phyloP scores from a whole-genome alignment of 2,888 invertebrate genomes.

The Diogma glabrata region DNA sequence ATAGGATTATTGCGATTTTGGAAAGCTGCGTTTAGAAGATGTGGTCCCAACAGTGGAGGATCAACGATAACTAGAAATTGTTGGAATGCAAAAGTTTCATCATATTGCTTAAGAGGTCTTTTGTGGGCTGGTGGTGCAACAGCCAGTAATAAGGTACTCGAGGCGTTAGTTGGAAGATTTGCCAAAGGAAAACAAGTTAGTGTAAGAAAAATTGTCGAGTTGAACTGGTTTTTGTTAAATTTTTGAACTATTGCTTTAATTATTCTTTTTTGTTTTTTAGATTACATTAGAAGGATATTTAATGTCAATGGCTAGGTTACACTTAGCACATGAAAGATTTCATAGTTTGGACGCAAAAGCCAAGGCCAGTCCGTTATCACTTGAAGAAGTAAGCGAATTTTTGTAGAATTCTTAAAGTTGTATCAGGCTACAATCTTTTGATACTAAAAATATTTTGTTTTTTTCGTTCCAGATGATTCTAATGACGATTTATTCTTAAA shows the following conservation, averaged over 20 bases:
- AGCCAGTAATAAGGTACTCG: slow-evolving; percentile 65
- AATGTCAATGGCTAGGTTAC: slow-evolving; percentile 50
- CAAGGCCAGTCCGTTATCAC: slow-evolving; percentile 56
- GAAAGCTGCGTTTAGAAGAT: slow-evolving; percentile 31
- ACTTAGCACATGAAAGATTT: slow-evolving; percentile 53
- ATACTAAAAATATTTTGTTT: slow-evolving; percentile 12
- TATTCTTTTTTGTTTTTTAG: no score
- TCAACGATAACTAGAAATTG: slow-evolving; percentile 20
- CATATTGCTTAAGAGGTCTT: slow-evolving; percentile 50
- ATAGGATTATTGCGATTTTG: slow-evolving; percentile 53
- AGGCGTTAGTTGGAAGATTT: slow-evolving; percentile 55
- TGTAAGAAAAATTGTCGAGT: no score
- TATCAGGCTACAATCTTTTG: no score
- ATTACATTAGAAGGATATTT: slow-evolving; percentile 47
- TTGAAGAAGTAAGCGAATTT: slow-evolving; percentile 51
- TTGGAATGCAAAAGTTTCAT: slow-evolving; percentile 44
- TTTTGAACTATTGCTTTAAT: no score
- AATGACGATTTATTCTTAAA: slow-evolving; percentile 54
- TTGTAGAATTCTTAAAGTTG: slow-evolving; percentile 21
- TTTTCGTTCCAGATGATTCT: slow-evolving; percentile 45
- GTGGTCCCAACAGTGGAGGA: slow-evolving; percentile 17
- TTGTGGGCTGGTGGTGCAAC: slow-evolving; percentile 57
- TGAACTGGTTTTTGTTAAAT: no score
- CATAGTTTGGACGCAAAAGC: slow-evolving; percentile 58
- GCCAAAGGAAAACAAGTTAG: slow-evolving; percentile 34